phyloP scores from a whole-genome alignment of 2,113 vertebrate genomes.

The Gila orcuttii region DNA sequence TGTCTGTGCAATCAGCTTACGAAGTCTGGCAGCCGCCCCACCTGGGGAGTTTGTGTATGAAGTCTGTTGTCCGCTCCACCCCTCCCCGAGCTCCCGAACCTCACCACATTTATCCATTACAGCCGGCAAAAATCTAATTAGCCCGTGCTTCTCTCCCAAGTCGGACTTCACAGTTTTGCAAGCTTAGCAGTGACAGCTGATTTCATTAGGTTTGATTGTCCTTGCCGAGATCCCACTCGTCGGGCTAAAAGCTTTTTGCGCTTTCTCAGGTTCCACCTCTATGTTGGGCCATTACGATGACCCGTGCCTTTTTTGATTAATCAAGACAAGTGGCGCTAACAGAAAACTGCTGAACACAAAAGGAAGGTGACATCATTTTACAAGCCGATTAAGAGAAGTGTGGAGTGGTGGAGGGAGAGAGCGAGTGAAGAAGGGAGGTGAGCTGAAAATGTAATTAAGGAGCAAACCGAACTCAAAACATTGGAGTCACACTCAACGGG shows the following conservation, averaged over 20 bases:
- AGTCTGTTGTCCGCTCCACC: constrained; percentile 41
- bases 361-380: constrained; percentile 87
- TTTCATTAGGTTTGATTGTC: constrained; percentile 93
- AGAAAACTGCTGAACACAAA: constrained; percentile 84
- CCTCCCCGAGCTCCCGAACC: constrained; percentile 67
- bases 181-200: constrained; percentile 92
- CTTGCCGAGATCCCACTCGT: constrained; percentile 77
- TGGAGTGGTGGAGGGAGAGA: constrained; percentile 28
- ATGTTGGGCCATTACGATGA: constrained; percentile 84
- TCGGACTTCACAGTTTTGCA: constrained; percentile 90
- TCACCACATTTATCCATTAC: constrained; percentile 89
- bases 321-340: constrained; percentile 85
- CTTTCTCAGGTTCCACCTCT: constrained; percentile 80
- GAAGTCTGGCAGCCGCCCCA: constrained; percentile 2
- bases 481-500: neutral
- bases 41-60: constrained; percentile 42
- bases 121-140: constrained; percentile 90
- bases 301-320: constrained; percentile 84
- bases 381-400: constrained; percentile 74
- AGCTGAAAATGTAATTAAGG: constrained; percentile 44
- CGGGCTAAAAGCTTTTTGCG: constrained; percentile 83
- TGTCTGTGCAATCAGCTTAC: constrained; percentile 22
- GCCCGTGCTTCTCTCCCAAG: constrained; percentile 86
- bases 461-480: constrained; percentile 7
- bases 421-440: constrained; percentile 7